A percentile compares a stretch with the other conserved stretches of the same genome.
These are phyloP conservation scores for Orthosia gracilis DNA, from an alignment of 2,888 invertebrate genomes.

Conservation along the genomic window DNA sequence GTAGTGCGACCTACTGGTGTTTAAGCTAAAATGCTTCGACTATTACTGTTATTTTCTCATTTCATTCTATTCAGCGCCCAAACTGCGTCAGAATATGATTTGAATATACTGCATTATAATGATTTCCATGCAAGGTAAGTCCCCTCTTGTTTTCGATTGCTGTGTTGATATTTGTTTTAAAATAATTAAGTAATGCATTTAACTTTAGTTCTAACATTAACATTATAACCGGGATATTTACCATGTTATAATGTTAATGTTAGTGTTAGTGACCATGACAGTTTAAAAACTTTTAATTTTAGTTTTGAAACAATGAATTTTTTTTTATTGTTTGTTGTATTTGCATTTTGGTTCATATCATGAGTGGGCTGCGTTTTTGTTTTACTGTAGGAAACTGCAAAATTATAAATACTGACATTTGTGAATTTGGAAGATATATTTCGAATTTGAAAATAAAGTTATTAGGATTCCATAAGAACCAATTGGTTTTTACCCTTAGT, in stretches of 20 bases:
- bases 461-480: no score
- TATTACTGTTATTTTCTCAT: conserved; percentile 45
- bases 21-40: conserved; percentile 23
- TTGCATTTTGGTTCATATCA: background rate
- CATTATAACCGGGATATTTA: no score
- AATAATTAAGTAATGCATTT: background rate
- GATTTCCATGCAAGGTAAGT: conserved; percentile 87
- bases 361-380: background rate
- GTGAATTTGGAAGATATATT: no score
- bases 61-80: conserved; percentile 67
- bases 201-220: no score
- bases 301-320: background rate
- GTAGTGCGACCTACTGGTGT: background rate
- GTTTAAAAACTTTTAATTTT: no score
- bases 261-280: no score
- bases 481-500: no score
- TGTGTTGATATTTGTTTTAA: background rate
- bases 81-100: conserved; percentile 67
- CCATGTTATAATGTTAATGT: no score
- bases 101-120: conserved; percentile 87
- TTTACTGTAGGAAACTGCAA: no score
- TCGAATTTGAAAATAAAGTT: no score
- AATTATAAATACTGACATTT: no score
- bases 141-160: background rate
- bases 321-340: background rate